Conservation (phyloP, 2,113 vertebrate species). For the Phycodurus eques region DNA sequence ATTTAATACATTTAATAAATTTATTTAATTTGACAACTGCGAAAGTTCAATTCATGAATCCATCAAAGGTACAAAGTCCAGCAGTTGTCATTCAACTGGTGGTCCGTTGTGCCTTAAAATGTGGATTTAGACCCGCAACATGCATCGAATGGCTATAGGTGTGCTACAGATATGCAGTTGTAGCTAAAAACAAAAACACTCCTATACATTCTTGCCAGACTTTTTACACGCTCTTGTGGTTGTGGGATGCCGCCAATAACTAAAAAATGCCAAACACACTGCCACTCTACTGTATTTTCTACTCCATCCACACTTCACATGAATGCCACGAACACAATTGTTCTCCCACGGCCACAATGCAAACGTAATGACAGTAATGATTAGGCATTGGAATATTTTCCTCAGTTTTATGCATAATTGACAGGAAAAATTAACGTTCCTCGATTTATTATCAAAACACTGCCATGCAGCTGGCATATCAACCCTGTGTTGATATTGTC, state of each 20-base stretch:
- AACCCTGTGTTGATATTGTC: conserved; percentile 1
- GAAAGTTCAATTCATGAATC: too few species aligned
- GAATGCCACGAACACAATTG: not conserved
- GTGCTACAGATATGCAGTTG: not conserved
- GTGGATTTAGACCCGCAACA: not conserved
- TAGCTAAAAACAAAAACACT: not conserved
- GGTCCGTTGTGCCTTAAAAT: not conserved
- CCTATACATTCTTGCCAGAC: not conserved
- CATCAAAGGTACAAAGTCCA: not conserved
- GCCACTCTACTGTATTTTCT: not conserved
- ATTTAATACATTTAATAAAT: too few species aligned
- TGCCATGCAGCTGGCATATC: conserved; percentile 8
- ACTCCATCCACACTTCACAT: not conserved
- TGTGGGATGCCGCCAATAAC: not conserved
- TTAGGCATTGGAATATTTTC: not conserved
- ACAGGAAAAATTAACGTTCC: not conserved
- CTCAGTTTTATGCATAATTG: not conserved
- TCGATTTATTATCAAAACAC: not conserved
- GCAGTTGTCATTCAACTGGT: not conserved
- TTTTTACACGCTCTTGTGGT: not conserved
- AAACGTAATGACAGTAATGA: conserved; percentile 7
- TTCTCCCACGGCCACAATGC: not conserved
- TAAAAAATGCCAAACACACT: not conserved
- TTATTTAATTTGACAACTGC: too few species aligned
- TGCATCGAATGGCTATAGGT: not conserved